Percentiles rank a stretch among this genome's conserved stretches.
Conservation (phyloP, 1,140 invertebrate species). For the Paraescarpia echinospica region DNA sequence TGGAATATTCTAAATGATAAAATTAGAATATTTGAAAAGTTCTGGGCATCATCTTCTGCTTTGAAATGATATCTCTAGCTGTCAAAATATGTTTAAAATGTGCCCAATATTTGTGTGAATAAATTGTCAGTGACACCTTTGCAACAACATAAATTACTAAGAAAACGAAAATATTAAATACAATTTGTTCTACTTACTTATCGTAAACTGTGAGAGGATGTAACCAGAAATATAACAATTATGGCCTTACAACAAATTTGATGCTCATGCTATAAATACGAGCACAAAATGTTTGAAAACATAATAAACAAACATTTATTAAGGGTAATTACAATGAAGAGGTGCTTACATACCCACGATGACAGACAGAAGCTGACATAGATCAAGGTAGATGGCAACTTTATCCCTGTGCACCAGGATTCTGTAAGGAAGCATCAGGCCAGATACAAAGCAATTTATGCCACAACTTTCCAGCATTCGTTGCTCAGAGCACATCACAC, state of each 20-base stretch:
- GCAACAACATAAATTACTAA: not conserved
- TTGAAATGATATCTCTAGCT: not conserved
- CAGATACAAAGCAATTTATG: not conserved
- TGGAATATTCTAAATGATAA: not conserved
- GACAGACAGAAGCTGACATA: not conserved
- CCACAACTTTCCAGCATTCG: not conserved
- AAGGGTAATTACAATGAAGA: not conserved
- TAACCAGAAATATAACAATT: too few species aligned
- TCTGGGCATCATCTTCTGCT: not conserved
- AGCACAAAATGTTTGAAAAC: not conserved
- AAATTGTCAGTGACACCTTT: too few species aligned
- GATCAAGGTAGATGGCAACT: conserved; percentile 9
- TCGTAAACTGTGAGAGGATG: too few species aligned
- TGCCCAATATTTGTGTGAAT: too few species aligned
- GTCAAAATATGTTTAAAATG: too few species aligned
- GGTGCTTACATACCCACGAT: not conserved
- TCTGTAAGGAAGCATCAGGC: not conserved
- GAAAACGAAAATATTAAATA: not conserved
- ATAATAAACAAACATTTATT: not conserved
- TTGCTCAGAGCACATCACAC: not conserved
- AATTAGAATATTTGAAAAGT: not conserved
- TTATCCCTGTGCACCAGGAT: conserved; percentile 21
- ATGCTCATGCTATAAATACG: not conserved
- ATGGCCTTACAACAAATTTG: not conserved
- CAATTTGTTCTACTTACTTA: too few species aligned